Evolutionary conservation across 1,140 invertebrate genomes (phyloP), one percentile per base, ranked within the genome.

Genomic region (Atta cephalotes): DNA sequence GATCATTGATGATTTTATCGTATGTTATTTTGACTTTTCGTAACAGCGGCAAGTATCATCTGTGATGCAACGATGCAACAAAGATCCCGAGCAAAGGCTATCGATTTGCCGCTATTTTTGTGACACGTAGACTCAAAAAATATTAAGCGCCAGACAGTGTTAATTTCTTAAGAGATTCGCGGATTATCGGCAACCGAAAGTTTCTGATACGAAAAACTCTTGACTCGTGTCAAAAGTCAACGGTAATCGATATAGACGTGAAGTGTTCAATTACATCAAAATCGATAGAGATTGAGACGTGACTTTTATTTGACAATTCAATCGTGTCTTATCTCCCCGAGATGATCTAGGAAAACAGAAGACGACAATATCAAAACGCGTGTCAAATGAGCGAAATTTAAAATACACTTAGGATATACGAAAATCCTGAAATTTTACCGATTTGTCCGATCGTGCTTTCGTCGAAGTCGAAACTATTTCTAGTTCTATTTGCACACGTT

Each of bases 141-240:
- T 74, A 84, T 49, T 72, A 58, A 65, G 62, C 85, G 63, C n/a
- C 12, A 87, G 62, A 18, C 62, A 56, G 51, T 39, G 14, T 66
- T 72, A 68, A 14, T 66, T 58, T 39, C 21, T 35, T 7, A 21
- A 28, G 2, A 74, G 45, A 45, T 25, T 5, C 9, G 0, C 21
- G 16, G 25, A 35, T 80, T 86, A 86, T 88, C 71, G 25, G 2
- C 18, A 45, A 9, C 12, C 53, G 21, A 66, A 68, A 85, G 80
- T 35, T 28, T 16, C 14, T 10, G 60, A 66, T 72, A 25, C 45
- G 35, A 21, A 63, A 87, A 62, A 63, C 49, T 28, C 58, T 31
- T 77, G 76, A 63, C 49, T 28, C 51, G 51, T 77, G 76, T 88
- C 76, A 88, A 5, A 76, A 62, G 82, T 89, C 63, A 76, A 80